phyloP scores from a whole-genome alignment of 1,140 invertebrate genomes.

The Psilanteris sp. region DNA sequence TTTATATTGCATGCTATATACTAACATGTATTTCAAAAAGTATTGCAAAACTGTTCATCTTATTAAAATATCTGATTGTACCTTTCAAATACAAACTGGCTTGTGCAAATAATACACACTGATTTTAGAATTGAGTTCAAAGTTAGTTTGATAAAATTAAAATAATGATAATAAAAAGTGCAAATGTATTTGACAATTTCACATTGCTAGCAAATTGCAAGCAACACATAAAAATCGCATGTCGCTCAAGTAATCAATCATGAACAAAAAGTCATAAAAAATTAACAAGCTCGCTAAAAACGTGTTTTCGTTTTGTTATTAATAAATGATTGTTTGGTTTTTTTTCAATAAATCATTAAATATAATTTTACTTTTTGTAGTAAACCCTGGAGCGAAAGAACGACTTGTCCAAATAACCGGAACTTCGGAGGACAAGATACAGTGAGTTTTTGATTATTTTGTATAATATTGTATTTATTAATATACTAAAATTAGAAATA shows the following conservation, averaged over 20 bases:
- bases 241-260: slow-evolving; percentile 51
- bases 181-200: slow-evolving; percentile 23
- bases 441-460: no score
- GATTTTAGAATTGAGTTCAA: slow-evolving; percentile 7
- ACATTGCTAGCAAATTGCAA: slow-evolving; percentile 40
- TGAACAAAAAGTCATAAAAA: slow-evolving; percentile 25
- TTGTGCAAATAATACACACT: slow-evolving; percentile 34
- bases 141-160: not conserved
- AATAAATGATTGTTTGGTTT: slow-evolving; percentile 31
- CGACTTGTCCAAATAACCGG: slow-evolving; percentile 95
- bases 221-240: slow-evolving; percentile 54
- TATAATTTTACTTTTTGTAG: slow-evolving; percentile 80
- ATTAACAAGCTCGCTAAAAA: slow-evolving; percentile 55
- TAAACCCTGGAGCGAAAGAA: slow-evolving; percentile 94
- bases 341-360: no score
- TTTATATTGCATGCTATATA: no score
- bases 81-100: slow-evolving; percentile 25
- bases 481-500: no score
- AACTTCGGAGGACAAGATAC: slow-evolving; percentile 93
- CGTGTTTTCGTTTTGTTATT: slow-evolving; percentile 57
- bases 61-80: no score
- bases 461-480: no score
- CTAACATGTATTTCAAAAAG: no score
- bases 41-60: no score
- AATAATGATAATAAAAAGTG: slow-evolving; percentile 4